These are phyloP conservation scores for Brachyptera risi DNA, from an alignment of 2,888 invertebrate species.

Conservation along the genomic window DNA sequence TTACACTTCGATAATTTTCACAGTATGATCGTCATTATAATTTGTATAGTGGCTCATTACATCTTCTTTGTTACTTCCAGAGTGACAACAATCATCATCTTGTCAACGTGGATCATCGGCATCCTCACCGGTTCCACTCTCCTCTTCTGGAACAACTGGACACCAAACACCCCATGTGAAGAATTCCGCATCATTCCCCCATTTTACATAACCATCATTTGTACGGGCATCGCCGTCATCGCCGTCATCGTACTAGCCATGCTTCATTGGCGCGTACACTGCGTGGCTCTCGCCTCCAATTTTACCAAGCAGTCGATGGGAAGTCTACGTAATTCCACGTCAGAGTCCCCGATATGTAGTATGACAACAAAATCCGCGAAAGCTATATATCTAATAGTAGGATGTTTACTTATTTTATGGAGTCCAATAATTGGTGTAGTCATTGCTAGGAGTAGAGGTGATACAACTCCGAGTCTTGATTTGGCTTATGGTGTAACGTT, in stretches of 20 bases:
- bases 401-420: constrained; percentile 23
- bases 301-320: not conserved
- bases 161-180: constrained; percentile 20
- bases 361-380: constrained; percentile 24
- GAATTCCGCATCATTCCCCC: constrained; percentile 20
- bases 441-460: not conserved
- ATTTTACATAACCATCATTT: constrained; percentile 14
- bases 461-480: constrained; percentile 9
- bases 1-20: too few species aligned
- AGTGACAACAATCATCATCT: constrained; percentile 14
- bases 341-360: not conserved
- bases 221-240: not conserved
- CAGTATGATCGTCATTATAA: too few species aligned
- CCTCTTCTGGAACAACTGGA: constrained; percentile 30
- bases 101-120: constrained; percentile 22
- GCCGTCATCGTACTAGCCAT: constrained; percentile 14
- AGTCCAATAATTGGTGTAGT: constrained; percentile 24
- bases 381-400: constrained; percentile 22
- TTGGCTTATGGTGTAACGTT: constrained; percentile 16
- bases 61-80: constrained; percentile 19
- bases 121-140: constrained; percentile 5
- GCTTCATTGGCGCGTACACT: constrained; percentile 25
- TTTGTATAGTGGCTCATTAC: too few species aligned
- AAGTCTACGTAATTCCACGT: not conserved
- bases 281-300: constrained; percentile 8